These are phyloP conservation scores for Abrostola triplasia DNA, from an alignment of 2,888 invertebrate species.

Conservation along the genomic window DNA sequence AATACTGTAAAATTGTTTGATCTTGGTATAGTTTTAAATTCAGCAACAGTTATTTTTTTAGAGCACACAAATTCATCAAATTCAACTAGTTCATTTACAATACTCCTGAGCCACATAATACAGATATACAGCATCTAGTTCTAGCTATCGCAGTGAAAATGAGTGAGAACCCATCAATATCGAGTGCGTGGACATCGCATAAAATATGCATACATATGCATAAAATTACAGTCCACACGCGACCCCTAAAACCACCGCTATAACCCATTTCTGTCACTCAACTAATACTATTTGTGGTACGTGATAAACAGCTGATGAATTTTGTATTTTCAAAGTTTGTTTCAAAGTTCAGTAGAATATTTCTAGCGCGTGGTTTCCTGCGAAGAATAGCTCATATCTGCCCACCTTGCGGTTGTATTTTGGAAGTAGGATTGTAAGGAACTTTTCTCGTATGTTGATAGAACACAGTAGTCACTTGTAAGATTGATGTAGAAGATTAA, in stretches of 20 bases:
- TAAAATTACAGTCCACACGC: slow-evolving; percentile 33
- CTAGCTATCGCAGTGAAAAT: background rate
- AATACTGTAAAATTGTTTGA: too few species aligned
- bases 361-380: background rate
- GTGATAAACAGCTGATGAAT: slow-evolving; percentile 51
- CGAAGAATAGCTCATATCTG: background rate
- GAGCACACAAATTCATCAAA: too few species aligned
- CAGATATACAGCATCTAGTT: too few species aligned
- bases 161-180: slow-evolving; percentile 46
- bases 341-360: background rate
- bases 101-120: too few species aligned
- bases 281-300: slow-evolving; percentile 47
- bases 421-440: background rate
- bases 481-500: too few species aligned
- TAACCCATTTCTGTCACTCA: slow-evolving; percentile 47
- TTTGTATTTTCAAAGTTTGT: background rate
- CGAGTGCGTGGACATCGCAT: slow-evolving; percentile 35
- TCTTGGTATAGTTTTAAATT: too few species aligned
- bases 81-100: too few species aligned
- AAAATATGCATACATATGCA: slow-evolving; percentile 50
- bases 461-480: too few species aligned
- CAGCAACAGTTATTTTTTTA: too few species aligned
- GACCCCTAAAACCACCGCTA: slow-evolving; percentile 46
- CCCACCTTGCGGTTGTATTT: background rate
- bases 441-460: background rate